A percentile compares a stretch with the other conserved stretches of the same genome.
phyloP scores from a whole-genome alignment of 2,888 invertebrate genomes.

The Trypoxylon attenuatum region DNA sequence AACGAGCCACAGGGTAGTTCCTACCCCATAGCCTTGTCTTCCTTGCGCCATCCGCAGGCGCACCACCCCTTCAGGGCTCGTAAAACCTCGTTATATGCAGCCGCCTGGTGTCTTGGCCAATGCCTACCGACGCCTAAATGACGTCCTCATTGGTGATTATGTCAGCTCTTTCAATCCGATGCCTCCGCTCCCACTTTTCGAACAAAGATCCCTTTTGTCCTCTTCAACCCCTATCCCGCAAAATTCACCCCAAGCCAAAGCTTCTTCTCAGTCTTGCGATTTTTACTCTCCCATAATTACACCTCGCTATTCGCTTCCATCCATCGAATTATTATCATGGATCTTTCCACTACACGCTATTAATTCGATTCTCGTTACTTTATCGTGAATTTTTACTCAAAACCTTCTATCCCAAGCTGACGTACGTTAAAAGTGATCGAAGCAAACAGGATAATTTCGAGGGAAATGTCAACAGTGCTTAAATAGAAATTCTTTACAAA shows the following conservation, averaged over 20 bases:
- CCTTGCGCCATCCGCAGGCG: too few relatives aligned
- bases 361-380: too few relatives aligned
- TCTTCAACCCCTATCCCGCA: background rate
- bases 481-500: too few relatives aligned
- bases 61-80: constrained; percentile 2
- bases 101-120: background rate
- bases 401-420: too few relatives aligned
- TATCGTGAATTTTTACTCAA: too few relatives aligned
- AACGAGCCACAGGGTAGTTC: too few relatives aligned
- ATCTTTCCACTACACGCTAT: too few relatives aligned
- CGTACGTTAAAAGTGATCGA: background rate
- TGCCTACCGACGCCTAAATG: constrained; percentile 30
- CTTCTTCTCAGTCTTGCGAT: background rate
- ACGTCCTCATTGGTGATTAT: constrained; percentile 25
- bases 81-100: constrained; percentile 24
- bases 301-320: background rate
- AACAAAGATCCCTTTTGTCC: too few relatives aligned
- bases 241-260: background rate
- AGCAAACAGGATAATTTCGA: background rate
- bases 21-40: too few relatives aligned
- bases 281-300: background rate
- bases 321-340: too few relatives aligned
- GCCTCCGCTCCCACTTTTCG: background rate
- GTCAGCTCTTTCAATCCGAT: constrained; percentile 5
- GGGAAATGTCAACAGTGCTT: too few relatives aligned